phyloP scores from a whole-genome alignment of 2,797 vertebrate genomes.

The Xerus rutilus region DNA sequence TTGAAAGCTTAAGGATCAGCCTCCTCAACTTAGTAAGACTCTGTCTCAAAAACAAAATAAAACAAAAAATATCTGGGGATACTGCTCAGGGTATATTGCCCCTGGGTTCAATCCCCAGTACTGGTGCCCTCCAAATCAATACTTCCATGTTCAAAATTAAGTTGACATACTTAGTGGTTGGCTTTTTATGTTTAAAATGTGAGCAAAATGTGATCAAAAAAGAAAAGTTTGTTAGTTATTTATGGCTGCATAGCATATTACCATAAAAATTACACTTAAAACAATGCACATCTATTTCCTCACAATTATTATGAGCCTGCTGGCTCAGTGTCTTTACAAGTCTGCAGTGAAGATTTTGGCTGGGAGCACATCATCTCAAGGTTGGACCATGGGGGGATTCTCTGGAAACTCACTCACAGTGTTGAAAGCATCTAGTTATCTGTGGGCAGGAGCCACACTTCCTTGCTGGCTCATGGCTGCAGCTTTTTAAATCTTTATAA shows the following conservation, averaged over 20 bases:
- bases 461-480: background rate
- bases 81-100: too few relatives aligned
- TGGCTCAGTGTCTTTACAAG: background rate
- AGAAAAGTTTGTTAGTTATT: background rate
- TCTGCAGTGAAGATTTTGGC: background rate
- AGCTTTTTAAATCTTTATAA: background rate
- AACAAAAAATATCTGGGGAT: too few relatives aligned
- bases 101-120: too few relatives aligned
- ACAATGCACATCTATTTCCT: background rate
- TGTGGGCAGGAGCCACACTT: background rate
- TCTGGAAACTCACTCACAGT: background rate
- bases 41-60: too few relatives aligned
- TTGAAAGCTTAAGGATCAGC: too few relatives aligned
- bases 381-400: background rate
- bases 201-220: background rate
- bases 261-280: background rate
- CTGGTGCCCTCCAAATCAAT: background rate
- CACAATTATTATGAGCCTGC: background rate
- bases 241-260: background rate
- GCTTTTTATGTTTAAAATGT: background rate
- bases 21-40: too few relatives aligned
- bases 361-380: background rate
- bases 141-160: background rate
- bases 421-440: background rate
- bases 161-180: background rate